Percentiles rank a stretch among this genome's conserved stretches.
Conservation (phyloP, 2,888 invertebrate genomes). For the Dolichopus griseipennis region DNA sequence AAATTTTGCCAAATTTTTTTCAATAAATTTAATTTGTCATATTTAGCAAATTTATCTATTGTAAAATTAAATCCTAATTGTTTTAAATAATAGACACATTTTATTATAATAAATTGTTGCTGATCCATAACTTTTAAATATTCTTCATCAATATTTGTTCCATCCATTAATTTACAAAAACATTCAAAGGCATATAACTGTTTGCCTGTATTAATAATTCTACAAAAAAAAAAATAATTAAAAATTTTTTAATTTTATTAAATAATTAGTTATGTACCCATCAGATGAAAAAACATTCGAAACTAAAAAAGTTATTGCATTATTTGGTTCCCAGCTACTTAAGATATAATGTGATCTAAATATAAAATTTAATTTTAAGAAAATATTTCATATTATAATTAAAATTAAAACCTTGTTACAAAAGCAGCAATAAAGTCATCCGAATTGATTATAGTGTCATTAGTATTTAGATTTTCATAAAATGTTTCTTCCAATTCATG, state of each 20-base stretch:
- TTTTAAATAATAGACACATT: too few species aligned
- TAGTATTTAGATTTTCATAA: slow-evolving; percentile 34
- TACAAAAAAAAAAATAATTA: slow-evolving; percentile 14
- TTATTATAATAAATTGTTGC: too few species aligned
- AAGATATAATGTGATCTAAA: slow-evolving; percentile 39
- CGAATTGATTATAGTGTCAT: slow-evolving; percentile 23
- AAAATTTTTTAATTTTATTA: too few species aligned
- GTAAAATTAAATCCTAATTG: too few species aligned
- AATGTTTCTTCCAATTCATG: slow-evolving; percentile 40
- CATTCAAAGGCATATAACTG: too few species aligned
- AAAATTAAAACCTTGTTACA: slow-evolving; percentile 29
- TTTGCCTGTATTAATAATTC: too few species aligned
- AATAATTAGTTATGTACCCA: slow-evolving; percentile 29
- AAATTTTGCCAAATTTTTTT: too few species aligned
- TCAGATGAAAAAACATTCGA: slow-evolving; percentile 36
- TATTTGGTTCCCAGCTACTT: slow-evolving; percentile 37
- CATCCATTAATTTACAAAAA: too few species aligned
- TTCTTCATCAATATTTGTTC: too few species aligned
- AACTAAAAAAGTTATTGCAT: slow-evolving; percentile 37
- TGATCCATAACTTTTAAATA: too few species aligned
- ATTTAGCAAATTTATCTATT: too few species aligned
- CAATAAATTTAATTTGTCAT: too few species aligned
- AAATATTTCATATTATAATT: not conserved
- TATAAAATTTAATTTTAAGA: slow-evolving; percentile 8
- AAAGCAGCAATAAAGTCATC: slow-evolving; percentile 32